Conservation (phyloP, 2,113 vertebrate genomes). For the Catharus bicknelli region DNA sequence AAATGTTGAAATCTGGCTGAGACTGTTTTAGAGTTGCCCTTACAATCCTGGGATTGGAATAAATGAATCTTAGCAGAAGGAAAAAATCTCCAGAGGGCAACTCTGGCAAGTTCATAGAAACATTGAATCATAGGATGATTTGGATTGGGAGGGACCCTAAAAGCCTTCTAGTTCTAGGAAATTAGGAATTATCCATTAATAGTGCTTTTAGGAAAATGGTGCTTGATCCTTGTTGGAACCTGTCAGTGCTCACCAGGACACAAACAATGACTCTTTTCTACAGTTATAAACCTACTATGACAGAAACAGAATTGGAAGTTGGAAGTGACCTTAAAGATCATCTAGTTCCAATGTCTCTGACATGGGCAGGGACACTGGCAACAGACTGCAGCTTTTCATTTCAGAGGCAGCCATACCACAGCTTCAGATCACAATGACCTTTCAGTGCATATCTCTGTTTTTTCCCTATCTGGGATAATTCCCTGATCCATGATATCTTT, state of each 20-base stretch:
- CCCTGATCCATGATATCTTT: not conserved
- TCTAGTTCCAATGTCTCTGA: not conserved
- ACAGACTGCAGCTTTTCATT: not conserved
- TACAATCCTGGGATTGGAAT: not conserved
- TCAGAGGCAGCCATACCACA: not conserved
- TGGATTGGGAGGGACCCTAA: not conserved
- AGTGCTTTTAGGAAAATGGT: not conserved
- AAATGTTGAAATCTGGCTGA: not conserved
- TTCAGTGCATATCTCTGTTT: not conserved
- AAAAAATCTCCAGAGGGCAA: not conserved
- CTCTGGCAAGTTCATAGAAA: not conserved
- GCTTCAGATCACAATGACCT: not conserved
- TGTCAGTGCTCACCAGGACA: not conserved
- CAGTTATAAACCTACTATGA: not conserved
- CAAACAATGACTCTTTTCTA: not conserved
- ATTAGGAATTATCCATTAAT: not conserved
- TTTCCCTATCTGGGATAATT: not conserved
- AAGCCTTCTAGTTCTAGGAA: not conserved
- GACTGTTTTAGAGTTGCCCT: not conserved
- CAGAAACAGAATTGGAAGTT: not conserved
- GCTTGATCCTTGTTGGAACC: not conserved
- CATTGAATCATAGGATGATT: not conserved
- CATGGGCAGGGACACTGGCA: not conserved
- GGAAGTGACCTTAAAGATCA: not conserved
- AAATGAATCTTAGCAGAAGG: not conserved